These are phyloP conservation scores for Mormyrops attenuatus DNA, from an alignment of 2,797 vertebrate species.

Conservation along the genomic window DNA sequence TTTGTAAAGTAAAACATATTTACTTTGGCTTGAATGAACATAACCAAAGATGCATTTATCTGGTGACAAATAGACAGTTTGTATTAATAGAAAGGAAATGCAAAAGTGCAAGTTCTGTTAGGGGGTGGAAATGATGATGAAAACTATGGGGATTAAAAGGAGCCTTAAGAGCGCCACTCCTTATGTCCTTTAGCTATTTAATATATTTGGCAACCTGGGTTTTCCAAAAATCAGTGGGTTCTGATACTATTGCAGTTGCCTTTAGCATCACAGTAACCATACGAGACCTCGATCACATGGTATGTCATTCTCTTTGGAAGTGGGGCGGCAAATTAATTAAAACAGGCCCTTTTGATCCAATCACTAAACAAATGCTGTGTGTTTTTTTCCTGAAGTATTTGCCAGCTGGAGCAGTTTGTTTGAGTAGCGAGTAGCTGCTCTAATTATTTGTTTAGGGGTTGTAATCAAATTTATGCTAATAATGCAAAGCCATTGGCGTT, in stretches of 20 bases:
- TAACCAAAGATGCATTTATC: not conserved
- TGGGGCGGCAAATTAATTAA: not conserved
- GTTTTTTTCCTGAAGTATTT: not conserved
- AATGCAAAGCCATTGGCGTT: not conserved
- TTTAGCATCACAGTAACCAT: not conserved
- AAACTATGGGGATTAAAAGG: not conserved
- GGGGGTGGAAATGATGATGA: not conserved
- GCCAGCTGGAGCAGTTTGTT: not conserved
- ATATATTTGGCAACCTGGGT: not conserved
- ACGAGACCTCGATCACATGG: not conserved
- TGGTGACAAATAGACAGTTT: not conserved
- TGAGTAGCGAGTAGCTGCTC: not conserved
- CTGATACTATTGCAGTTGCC: not conserved
- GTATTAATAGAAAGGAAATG: not conserved
- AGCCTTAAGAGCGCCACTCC: not conserved
- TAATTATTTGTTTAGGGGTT: not conserved
- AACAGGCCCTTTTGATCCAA: not conserved
- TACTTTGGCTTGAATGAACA: not conserved
- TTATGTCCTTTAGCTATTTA: not conserved
- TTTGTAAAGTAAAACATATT: not conserved
- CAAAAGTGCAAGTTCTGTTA: not conserved
- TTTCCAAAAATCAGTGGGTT: not conserved
- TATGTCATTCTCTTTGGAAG: not conserved
- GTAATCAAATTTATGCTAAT: not conserved
- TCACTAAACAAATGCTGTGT: not conserved